A percentile compares a stretch with the other conserved stretches of the same genome.
Evolutionary conservation across 37 sponge, comb jelly and placozoan genomes (phyloP).

Genomic region (Agelas oroides): DNA sequence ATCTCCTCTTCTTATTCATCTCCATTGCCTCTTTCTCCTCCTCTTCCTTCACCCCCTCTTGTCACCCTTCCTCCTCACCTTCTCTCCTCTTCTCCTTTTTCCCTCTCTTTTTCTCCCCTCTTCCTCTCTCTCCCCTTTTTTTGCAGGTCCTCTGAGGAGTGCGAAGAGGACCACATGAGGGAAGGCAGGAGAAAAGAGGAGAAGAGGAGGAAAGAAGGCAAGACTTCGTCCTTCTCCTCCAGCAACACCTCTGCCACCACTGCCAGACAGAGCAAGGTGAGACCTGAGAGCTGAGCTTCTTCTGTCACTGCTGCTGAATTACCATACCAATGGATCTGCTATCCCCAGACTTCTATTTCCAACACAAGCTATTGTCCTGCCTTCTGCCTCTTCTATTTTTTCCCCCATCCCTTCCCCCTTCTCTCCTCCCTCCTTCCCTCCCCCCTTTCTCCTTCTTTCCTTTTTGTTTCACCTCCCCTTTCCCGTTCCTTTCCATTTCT

Average conservation of each 20-base stretch:
- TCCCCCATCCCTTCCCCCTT: no score
- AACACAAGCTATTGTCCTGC: neutral
- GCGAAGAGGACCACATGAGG: neutral
- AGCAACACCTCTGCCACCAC: no score
- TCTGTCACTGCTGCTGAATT: neutral
- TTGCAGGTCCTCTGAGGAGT: neutral
- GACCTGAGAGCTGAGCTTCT: neutral
- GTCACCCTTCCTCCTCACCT: no score
- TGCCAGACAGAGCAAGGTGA: neutral
- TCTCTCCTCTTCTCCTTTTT: no score
- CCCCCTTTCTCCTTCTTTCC: no score
- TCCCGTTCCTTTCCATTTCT: neutral
- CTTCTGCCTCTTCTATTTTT: no score
- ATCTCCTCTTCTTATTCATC: no score
- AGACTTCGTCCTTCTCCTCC: no score
- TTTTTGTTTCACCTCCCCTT: no score
- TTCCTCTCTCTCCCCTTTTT: no score
- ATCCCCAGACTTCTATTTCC: neutral
- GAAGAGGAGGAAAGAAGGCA: neutral
- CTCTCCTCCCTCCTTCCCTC: no score
- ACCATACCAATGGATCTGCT: neutral
- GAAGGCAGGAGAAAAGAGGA: neutral
- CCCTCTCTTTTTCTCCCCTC: neutral
- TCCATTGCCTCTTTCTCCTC: conserved; percentile 2
- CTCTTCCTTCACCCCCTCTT: conserved; percentile 5